Base-by-base conservation (phyloP, 2,113 vertebrate genomes). In the Anolis carolinensis region DNA sequence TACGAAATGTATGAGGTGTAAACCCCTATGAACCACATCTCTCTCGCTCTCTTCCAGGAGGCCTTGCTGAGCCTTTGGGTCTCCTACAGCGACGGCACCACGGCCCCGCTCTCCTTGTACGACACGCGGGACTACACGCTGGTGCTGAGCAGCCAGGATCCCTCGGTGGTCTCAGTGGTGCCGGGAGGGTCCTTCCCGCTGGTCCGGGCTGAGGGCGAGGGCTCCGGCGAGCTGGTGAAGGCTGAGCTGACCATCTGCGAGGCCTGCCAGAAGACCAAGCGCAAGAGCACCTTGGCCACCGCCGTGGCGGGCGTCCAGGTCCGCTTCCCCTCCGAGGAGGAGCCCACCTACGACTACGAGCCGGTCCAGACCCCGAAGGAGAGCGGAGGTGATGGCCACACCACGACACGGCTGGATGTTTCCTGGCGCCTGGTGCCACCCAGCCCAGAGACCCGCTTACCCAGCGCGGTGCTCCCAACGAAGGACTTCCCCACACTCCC, bases 251-350 rank as follows among this genome's bases (percentile, higher is more conserved):
- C 97, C 90, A 99, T 99, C 92, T 96, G 97, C 0, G 98, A 99
- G 94, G 97, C 96, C 92, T 99, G 99, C 93, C 98, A 99, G 96
- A 99, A 99, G 92, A 98, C 97, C 91, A 99, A 99, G 82, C 97
- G 99, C 93, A 99, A 98, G 93, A 99, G 98, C 0, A 93, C 99
- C 82, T 97, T 99, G 72, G 97, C 96, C 52, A 97, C 97, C 0
- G 96, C 99, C 1, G 59, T 95, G 0, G 98, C 98, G 79, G 95
- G 95, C 0, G 97, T 99, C 62, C 96, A 97, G 21, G 98, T 99
- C 32, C 98, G 97, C 76, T 99, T 99, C 0, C 97, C 98, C 18
- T 96, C 96, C 0, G 96, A 96, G 80, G 97, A 97, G 91, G 96
- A 97, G 74, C 96, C 96, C 0, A 96, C 96, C 5, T 96, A 97